Percentiles rank a stretch among this genome's conserved stretches.
Evolutionary conservation across 30 jellyfish, hydroid and myxozoan genomes (phyloP).

Genomic region (Hydra vulgaris): DNA sequence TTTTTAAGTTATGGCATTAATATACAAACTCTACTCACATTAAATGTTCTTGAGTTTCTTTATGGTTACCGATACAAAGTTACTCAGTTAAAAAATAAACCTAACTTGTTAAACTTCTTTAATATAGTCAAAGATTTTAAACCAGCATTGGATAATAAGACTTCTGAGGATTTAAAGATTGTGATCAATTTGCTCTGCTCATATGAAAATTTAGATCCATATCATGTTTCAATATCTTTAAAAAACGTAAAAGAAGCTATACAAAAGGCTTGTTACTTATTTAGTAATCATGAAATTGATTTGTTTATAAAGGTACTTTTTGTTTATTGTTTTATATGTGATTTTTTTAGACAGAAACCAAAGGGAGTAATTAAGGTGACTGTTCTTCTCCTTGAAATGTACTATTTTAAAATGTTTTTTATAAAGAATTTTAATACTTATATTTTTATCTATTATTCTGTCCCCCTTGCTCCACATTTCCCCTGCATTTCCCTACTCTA

Average conservation of each 20-base stretch:
- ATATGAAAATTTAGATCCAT: not conserved
- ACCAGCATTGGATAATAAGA: not conserved
- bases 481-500: too few species aligned
- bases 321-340: not conserved
- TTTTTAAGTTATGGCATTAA: constrained; percentile 64
- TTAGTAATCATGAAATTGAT: not conserved
- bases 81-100: not conserved
- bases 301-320: not conserved
- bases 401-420: too few species aligned
- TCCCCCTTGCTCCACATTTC: too few species aligned
- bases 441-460: too few species aligned
- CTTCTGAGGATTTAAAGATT: not conserved
- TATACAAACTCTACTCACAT: constrained; percentile 37
- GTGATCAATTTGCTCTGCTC: not conserved
- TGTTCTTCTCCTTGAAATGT: too few species aligned
- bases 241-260: not conserved
- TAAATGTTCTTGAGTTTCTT: constrained; percentile 40
- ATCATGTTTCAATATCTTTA: not conserved
- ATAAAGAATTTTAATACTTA: too few species aligned
- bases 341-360: not conserved
- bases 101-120: not conserved
- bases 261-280: not conserved
- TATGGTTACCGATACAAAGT: constrained; percentile 30
- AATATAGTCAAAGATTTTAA: not conserved
- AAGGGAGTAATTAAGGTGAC: too few species aligned